Percentiles rank a stretch among this genome's conserved stretches.
Evolutionary conservation across 2,797 vertebrate species (phyloP).

Genomic region (Rhinatrema bivittatum): DNA sequence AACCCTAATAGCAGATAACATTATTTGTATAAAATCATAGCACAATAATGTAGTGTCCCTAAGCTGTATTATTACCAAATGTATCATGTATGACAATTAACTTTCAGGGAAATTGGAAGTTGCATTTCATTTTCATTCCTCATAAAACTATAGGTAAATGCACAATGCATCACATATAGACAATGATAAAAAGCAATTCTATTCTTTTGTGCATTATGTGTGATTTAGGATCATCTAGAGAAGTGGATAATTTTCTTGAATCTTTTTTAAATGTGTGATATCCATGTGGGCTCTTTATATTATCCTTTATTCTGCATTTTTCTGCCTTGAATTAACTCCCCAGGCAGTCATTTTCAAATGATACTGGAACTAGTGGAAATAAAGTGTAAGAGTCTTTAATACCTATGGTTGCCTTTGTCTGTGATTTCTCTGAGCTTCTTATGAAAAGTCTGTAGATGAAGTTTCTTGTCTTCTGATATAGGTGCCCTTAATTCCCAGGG

Average conservation of each 20-base stretch:
- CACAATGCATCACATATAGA: slow-evolving; percentile 9
- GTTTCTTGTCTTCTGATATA: slow-evolving; percentile 7
- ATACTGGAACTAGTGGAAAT: not conserved
- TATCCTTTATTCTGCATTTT: slow-evolving; percentile 11
- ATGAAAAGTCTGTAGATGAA: slow-evolving; percentile 13
- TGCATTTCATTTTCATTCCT: too few relatives aligned
- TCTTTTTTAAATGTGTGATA: slow-evolving; percentile 25
- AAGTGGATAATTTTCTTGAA: slow-evolving; percentile 37
- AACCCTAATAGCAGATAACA: too few relatives aligned
- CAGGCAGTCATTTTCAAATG: slow-evolving; percentile 20
- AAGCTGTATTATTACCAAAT: too few relatives aligned
- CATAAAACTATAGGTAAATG: too few relatives aligned
- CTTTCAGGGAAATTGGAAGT: not conserved
- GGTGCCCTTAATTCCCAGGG: not conserved
- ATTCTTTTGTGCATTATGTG: slow-evolving; percentile 22
- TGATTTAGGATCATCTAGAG: slow-evolving; percentile 25
- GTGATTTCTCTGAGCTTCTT: slow-evolving; percentile 10
- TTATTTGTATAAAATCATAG: too few relatives aligned
- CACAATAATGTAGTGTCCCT: too few relatives aligned
- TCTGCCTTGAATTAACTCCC: slow-evolving; percentile 15
- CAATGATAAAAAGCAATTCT: slow-evolving; percentile 17
- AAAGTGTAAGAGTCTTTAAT: not conserved
- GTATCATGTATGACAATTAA: too few relatives aligned
- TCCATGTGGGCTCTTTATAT: slow-evolving; percentile 16
- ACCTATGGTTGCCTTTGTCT: slow-evolving; percentile 7